phyloP scores from a whole-genome alignment of 2,888 invertebrate species.

The Rotaria sp. region DNA sequence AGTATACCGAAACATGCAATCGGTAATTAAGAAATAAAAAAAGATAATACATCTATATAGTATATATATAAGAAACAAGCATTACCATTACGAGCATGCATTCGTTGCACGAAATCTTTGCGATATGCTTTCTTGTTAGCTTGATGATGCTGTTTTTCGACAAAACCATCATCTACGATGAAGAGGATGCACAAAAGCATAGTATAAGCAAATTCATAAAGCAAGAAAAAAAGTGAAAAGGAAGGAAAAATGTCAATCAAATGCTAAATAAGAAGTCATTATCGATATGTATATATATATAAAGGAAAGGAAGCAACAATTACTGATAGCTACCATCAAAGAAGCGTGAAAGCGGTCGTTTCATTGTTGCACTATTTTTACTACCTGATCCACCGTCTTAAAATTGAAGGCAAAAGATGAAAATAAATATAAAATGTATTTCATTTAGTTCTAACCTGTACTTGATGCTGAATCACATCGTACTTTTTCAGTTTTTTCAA shows the following conservation, averaged over 20 bases:
- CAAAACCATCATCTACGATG: not conserved
- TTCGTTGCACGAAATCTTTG: conserved; percentile 1
- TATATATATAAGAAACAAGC: not conserved
- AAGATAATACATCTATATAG: not conserved
- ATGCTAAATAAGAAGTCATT: not conserved
- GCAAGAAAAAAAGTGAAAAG: not conserved
- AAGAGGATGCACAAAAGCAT: not conserved
- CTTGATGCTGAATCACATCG: not conserved
- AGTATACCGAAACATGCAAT: not conserved
- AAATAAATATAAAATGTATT: not conserved
- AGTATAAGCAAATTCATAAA: not conserved
- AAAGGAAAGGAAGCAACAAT: not conserved
- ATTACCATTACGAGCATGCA: conserved; percentile 13
- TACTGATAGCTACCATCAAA: not conserved
- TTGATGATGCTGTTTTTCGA: not conserved
- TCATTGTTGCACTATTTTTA: not conserved
- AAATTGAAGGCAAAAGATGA: not conserved
- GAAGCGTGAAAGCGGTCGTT: not conserved
- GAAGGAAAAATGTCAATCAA: not conserved
- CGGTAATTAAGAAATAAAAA: not conserved
- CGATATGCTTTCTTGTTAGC: not conserved
- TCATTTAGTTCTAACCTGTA: not conserved
- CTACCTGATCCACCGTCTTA: not conserved
- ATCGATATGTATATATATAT: not conserved
- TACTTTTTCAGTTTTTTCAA: conserved; percentile 14